Evolutionary conservation across 1,140 invertebrate species (phyloP).

Genomic region (Harpegnathos saltator): DNA sequence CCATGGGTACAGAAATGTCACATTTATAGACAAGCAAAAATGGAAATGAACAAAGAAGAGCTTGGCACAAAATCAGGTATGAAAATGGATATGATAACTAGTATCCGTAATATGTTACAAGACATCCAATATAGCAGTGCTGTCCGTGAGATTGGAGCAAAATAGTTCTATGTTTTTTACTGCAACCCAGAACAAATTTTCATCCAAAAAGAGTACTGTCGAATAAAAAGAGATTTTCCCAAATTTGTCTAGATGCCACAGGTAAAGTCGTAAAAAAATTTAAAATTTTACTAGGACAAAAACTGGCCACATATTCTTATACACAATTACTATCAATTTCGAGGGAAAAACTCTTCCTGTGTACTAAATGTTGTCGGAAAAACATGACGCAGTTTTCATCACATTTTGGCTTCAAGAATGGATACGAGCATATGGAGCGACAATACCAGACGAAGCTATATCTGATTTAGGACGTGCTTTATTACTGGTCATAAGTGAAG

Average conservation of each 20-base stretch:
- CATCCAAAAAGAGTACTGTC: neutral
- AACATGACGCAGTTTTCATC: slow-evolving; percentile 21
- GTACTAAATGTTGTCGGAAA: slow-evolving; percentile 6
- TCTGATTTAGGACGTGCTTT: slow-evolving; percentile 19
- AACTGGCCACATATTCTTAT: slow-evolving; percentile 18
- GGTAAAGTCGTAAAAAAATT: slow-evolving; percentile 4
- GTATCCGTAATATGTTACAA: neutral
- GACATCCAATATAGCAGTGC: too few species aligned
- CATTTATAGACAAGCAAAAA: neutral
- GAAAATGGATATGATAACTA: neutral
- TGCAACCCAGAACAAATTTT: too few species aligned
- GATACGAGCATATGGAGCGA: slow-evolving; percentile 14
- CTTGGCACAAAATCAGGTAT: neutral
- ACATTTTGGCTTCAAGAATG: slow-evolving; percentile 22
- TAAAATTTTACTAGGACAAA: neutral
- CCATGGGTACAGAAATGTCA: slow-evolving; percentile 10
- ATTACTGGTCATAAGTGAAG: slow-evolving; percentile 4
- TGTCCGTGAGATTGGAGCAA: neutral
- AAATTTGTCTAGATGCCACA: slow-evolving; percentile 5
- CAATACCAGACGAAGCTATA: slow-evolving; percentile 9
- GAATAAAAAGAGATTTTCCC: neutral
- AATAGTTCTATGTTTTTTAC: too few species aligned
- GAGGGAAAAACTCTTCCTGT: slow-evolving; percentile 4
- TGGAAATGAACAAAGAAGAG: slow-evolving; percentile 7
- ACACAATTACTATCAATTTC: slow-evolving; percentile 1